Conservation (phyloP, 2,797 vertebrate genomes). For the Triplophysa yarkandensis region DNA sequence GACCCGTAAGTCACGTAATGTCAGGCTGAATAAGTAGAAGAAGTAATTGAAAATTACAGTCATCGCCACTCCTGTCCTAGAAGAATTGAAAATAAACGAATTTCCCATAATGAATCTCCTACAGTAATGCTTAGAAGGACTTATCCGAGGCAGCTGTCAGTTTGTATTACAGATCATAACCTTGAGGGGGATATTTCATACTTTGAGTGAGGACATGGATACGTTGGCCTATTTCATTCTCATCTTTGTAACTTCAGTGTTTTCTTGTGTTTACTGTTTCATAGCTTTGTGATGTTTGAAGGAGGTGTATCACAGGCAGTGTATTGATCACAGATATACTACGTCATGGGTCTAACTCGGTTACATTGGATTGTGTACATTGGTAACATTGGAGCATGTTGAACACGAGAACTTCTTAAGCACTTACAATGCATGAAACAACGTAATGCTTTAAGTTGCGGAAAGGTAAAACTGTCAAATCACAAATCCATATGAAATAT, state of each 20-base stretch:
- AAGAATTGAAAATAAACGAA: not conserved
- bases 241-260: conserved; percentile 9
- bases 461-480: not conserved
- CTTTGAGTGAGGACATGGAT: conserved; percentile 3
- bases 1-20: too few relatives aligned
- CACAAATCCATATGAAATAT: not conserved
- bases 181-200: conserved; percentile 10
- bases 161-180: conserved; percentile 22
- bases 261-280: too few relatives aligned
- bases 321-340: too few relatives aligned
- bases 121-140: not conserved
- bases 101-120: conserved; percentile 28
- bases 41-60: conserved; percentile 32
- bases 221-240: not conserved
- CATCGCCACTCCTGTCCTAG: conserved; percentile 27
- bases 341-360: too few relatives aligned
- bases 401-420: too few relatives aligned
- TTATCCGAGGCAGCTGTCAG: not conserved
- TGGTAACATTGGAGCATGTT: too few relatives aligned
- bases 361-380: too few relatives aligned
- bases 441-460: too few relatives aligned
- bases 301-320: too few relatives aligned
- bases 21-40: too few relatives aligned
- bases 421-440: too few relatives aligned
- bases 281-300: too few relatives aligned